phyloP scores from a whole-genome alignment of 2,113 vertebrate genomes.

The Chaenocephalus aceratus region DNA sequence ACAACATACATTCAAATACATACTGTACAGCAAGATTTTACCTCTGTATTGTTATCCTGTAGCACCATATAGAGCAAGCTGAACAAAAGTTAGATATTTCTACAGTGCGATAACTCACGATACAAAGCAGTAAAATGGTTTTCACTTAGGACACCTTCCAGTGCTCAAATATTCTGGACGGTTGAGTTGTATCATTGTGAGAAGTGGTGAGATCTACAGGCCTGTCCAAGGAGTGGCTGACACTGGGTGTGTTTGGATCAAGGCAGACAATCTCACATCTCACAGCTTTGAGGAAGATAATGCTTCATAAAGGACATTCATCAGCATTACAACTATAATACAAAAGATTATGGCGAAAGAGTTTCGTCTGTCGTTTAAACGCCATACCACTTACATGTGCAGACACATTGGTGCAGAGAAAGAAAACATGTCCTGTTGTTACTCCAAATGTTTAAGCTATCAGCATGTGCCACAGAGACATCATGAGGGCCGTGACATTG shows the following conservation, averaged over 20 bases:
- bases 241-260: conserved; percentile 17
- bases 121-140: conserved; percentile 60
- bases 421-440: conserved; percentile 26
- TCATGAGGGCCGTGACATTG: conserved; percentile 36
- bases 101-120: conserved; percentile 61
- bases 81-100: conserved; percentile 66
- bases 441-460: conserved; percentile 37
- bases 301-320: conserved; percentile 68
- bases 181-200: conserved; percentile 33
- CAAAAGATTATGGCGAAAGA: conserved; percentile 59
- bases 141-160: conserved; percentile 49
- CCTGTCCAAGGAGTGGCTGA: conserved; percentile 30
- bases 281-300: conserved; percentile 42
- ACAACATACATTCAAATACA: conserved; percentile 87
- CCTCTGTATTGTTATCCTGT: conserved; percentile 75
- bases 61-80: conserved; percentile 82
- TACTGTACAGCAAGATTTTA: conserved; percentile 81
- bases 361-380: conserved; percentile 32
- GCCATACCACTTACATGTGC: conserved; percentile 39
- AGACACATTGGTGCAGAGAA: conserved; percentile 41
- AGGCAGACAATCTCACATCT: conserved; percentile 29
- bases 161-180: conserved; percentile 32
- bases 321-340: conserved; percentile 68
- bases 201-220: conserved; percentile 34
- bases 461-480: conserved; percentile 38